These are phyloP conservation scores for Hyaena hyaena DNA, from an alignment of 2,113 vertebrate species.

Conservation along the genomic window DNA sequence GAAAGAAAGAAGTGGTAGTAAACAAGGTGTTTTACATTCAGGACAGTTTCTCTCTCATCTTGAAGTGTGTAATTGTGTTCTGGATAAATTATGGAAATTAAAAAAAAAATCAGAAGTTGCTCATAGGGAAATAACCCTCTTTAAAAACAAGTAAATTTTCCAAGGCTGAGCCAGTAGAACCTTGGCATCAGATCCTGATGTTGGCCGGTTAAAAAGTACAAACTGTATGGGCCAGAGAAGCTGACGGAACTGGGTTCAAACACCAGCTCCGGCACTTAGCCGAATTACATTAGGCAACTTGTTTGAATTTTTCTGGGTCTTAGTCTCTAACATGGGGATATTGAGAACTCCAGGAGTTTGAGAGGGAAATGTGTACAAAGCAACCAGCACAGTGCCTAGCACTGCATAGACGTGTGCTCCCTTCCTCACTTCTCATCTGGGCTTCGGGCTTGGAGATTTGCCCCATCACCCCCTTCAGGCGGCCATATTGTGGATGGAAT, in stretches of 20 bases:
- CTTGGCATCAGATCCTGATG: slow-evolving; percentile 27
- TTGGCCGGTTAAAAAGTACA: neutral
- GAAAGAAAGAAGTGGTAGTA: neutral
- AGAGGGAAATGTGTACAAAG: neutral
- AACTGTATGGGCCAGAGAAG: neutral
- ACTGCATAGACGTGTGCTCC: neutral
- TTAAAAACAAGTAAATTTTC: slow-evolving; percentile 52
- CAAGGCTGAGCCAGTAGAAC: neutral
- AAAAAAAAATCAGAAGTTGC: slow-evolving; percentile 52
- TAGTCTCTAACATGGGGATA: neutral
- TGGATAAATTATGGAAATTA: slow-evolving; percentile 71
- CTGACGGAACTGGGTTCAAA: neutral
- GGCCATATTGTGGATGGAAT: neutral
- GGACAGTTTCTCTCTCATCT: slow-evolving; percentile 49
- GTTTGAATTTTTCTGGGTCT: neutral
- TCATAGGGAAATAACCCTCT: slow-evolving; percentile 47
- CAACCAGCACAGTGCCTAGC: rapidly evolving
- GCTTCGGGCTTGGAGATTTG: neutral
- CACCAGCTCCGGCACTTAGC: neutral
- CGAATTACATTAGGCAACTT: neutral
- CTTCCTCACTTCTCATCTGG: neutral
- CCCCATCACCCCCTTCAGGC: neutral
- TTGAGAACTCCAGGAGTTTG: neutral
- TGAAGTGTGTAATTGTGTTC: slow-evolving; percentile 78
- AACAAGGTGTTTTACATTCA: slow-evolving; percentile 60